These are phyloP conservation scores for Sebastes iracundus DNA, from an alignment of 2,797 vertebrate species.

Conservation along the genomic window DNA sequence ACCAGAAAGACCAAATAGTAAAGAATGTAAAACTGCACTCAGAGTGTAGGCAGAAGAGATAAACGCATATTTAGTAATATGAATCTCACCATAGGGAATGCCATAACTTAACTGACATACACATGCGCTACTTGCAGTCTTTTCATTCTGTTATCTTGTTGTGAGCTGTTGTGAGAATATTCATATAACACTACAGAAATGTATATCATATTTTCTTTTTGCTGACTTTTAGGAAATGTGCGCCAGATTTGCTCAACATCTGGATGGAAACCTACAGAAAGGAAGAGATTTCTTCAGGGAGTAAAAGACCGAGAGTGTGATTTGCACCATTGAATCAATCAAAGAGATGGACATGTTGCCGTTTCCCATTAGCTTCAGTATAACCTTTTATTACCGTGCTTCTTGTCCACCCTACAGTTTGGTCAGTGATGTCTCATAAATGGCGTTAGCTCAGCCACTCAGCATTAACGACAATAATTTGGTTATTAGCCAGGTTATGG, in stretches of 20 bases:
- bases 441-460: background rate
- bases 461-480: background rate
- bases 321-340: background rate
- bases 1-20: background rate
- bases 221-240: background rate
- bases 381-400: background rate
- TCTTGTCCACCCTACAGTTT: background rate
- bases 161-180: background rate
- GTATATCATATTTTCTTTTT: background rate
- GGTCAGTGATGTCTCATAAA: conserved; percentile 22
- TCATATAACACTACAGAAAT: background rate
- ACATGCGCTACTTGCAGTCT: background rate
- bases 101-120: background rate
- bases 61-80: background rate
- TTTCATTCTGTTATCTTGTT: background rate
- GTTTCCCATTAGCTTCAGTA: background rate
- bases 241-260: background rate
- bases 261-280: background rate
- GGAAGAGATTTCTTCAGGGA: background rate
- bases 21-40: background rate
- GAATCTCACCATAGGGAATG: background rate
- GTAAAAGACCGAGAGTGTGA: background rate
- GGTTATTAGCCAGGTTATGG: conserved; percentile 8
- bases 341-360: background rate
- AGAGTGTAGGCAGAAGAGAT: background rate